Percentiles rank a stretch among this genome's conserved stretches.
Evolutionary conservation across 2,797 vertebrate genomes (phyloP).

Genomic region (Ispidina picta): DNA sequence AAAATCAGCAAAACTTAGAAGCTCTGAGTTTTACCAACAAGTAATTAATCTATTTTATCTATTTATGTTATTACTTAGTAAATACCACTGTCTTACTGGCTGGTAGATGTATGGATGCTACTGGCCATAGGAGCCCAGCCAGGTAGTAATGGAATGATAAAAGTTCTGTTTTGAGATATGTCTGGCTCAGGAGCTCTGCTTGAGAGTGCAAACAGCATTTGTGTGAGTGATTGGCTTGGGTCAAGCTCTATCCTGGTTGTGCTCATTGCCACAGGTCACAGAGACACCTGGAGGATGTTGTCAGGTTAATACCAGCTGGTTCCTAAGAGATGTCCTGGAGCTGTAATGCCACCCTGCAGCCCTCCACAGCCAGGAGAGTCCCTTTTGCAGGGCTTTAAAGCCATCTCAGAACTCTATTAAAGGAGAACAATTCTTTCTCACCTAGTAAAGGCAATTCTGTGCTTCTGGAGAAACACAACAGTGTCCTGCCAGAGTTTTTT

Average conservation of each 20-base stretch:
- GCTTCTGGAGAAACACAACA: not conserved
- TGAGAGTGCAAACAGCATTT: accelerated
- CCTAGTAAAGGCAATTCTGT: not conserved
- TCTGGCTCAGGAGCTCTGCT: not conserved
- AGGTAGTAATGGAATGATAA: accelerated
- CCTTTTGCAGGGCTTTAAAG: not conserved
- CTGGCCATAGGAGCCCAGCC: not conserved
- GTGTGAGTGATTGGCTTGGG: not conserved
- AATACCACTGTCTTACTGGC: accelerated
- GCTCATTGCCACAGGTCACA: not conserved
- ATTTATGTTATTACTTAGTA: not conserved
- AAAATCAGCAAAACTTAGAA: not conserved
- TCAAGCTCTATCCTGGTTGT: not conserved
- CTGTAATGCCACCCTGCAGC: not conserved
- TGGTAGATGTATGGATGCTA: accelerated
- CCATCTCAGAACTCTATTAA: accelerated
- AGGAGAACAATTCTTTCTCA: not conserved
- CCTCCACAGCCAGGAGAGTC: accelerated
- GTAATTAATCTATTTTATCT: not conserved
- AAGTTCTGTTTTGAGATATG: accelerated
- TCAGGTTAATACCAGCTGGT: not conserved
- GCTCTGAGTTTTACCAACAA: not conserved
- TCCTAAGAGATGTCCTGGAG: not conserved
- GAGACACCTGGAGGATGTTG: accelerated
- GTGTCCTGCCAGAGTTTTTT: not conserved